phyloP scores from a whole-genome alignment of 2,888 invertebrate species.

The Pantelozetes paolii region DNA sequence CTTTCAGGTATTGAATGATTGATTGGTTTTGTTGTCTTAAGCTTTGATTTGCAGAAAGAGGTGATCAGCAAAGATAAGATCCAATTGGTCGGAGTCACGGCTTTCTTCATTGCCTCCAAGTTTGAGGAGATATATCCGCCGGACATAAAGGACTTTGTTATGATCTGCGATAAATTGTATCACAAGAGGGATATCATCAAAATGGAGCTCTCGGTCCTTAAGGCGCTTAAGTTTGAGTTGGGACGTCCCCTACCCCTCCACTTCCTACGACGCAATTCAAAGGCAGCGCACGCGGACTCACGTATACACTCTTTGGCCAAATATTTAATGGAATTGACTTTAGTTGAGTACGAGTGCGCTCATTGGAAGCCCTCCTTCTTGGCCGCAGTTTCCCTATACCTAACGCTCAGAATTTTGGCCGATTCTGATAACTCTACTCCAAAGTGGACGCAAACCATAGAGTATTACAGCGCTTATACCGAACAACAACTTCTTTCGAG shows the following conservation, averaged over 20 bases:
- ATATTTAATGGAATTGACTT: slow-evolving; percentile 79
- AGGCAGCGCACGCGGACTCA: slow-evolving; percentile 62
- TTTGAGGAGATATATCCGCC: slow-evolving; percentile 92
- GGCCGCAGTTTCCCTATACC: slow-evolving; percentile 73
- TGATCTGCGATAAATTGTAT: slow-evolving; percentile 83
- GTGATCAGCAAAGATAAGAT: slow-evolving; percentile 66
- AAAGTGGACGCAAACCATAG: slow-evolving; percentile 70
- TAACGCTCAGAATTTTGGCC: slow-evolving; percentile 59
- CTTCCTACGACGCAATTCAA: slow-evolving; percentile 70
- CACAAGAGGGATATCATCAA: slow-evolving; percentile 68
- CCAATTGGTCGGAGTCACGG: slow-evolving; percentile 82
- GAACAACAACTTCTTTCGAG: slow-evolving; percentile 66
- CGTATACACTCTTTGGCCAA: slow-evolving; percentile 75
- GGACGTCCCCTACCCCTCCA: slow-evolving; percentile 81
- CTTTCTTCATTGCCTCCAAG: slow-evolving; percentile 85
- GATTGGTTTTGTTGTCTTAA: not conserved
- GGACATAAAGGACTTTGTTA: slow-evolving; percentile 79
- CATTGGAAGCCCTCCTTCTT: slow-evolving; percentile 72
- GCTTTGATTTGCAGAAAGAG: slow-evolving; percentile 57
- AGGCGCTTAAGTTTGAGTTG: slow-evolving; percentile 70
- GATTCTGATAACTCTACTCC: slow-evolving; percentile 51
- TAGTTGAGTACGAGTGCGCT: slow-evolving; percentile 74
- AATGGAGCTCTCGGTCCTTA: slow-evolving; percentile 77
- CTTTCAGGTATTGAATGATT: slow-evolving; percentile 62
- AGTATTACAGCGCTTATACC: slow-evolving; percentile 70